These are phyloP conservation scores for Folsomia manolachei DNA, from an alignment of 2,888 invertebrate species.

Conservation along the genomic window DNA sequence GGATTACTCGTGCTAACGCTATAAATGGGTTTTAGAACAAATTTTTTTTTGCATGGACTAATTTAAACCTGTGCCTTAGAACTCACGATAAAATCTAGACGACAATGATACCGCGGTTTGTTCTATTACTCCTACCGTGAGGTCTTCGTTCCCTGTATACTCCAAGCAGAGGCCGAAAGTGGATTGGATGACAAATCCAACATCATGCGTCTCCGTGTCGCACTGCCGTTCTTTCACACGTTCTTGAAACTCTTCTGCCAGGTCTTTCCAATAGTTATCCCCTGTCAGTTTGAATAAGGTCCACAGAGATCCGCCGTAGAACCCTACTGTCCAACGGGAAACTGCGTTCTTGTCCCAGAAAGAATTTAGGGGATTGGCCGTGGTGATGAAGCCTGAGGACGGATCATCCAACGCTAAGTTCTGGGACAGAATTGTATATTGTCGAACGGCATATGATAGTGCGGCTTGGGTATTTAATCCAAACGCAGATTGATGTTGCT, in stretches of 20 bases:
- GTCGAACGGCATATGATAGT: conserved; percentile 9
- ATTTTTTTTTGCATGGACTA: background rate
- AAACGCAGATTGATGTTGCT: no score
- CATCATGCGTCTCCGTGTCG: conserved; percentile 46
- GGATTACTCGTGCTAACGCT: conserved; percentile 34
- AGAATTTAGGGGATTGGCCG: conserved; percentile 24
- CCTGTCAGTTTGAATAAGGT: conserved; percentile 42
- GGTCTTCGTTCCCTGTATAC: conserved; percentile 19
- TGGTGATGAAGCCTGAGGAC: conserved; percentile 12
- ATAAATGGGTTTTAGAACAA: background rate
- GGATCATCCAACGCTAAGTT: background rate
- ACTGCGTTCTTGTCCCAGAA: conserved; percentile 27
- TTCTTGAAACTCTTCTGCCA: conserved; percentile 39
- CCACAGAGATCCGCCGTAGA: conserved; percentile 46
- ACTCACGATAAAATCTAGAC: conserved; percentile 44
- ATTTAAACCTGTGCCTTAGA: background rate
- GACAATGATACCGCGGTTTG: conserved; percentile 42
- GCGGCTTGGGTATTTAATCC: background rate
- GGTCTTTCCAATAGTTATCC: conserved; percentile 34
- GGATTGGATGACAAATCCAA: conserved; percentile 49
- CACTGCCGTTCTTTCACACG: conserved; percentile 34
- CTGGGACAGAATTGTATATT: conserved; percentile 5
- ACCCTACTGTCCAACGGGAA: conserved; percentile 45
- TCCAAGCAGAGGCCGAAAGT: conserved; percentile 44
- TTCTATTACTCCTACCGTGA: conserved; percentile 28